Percentiles rank a stretch among this genome's conserved stretches.
These are phyloP conservation scores for Trematomus bernacchii DNA, from an alignment of 2,797 vertebrate genomes.

Conservation along the genomic window DNA sequence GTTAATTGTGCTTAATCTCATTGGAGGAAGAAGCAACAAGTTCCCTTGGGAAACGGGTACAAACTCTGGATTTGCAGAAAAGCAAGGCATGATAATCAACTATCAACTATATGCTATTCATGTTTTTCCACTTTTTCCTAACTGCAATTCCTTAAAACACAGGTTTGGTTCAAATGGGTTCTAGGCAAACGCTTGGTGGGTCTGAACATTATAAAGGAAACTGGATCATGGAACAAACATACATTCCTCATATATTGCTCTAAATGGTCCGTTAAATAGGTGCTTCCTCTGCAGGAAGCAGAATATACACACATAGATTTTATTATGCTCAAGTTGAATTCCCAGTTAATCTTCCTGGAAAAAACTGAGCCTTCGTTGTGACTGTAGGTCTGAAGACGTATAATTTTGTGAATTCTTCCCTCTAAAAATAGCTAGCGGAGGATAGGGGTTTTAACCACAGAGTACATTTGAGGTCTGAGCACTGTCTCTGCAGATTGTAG, in stretches of 20 bases:
- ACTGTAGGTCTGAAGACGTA: constrained; percentile 71
- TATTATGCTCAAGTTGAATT: constrained; percentile 66
- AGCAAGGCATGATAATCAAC: constrained; percentile 13
- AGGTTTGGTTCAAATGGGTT: constrained; percentile 21
- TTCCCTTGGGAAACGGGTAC: constrained; percentile 52
- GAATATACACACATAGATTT: constrained; percentile 66
- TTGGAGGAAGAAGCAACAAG: constrained; percentile 29
- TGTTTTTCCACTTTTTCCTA: constrained; percentile 48
- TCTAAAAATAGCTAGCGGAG: constrained; percentile 80
- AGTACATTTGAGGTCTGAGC: constrained; percentile 80
- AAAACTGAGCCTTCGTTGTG: constrained; percentile 42
- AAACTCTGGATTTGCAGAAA: constrained; percentile 26
- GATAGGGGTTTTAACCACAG: constrained; percentile 76
- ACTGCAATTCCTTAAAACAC: constrained; percentile 44
- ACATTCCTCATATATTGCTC: constrained; percentile 46
- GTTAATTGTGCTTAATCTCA: constrained; percentile 44
- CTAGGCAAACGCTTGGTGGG: constrained; percentile 32
- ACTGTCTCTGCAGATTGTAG: constrained; percentile 74
- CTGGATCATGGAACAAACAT: constrained; percentile 43
- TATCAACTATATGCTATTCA: constrained; percentile 21
- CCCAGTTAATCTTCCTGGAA: constrained; percentile 69
- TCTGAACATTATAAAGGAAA: constrained; percentile 52
- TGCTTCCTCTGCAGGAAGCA: constrained; percentile 59
- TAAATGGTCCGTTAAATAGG: constrained; percentile 53
- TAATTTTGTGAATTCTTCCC: constrained; percentile 79